These are phyloP conservation scores for Phrynocephalus forsythii DNA, from an alignment of 2,797 vertebrate species.

Conservation along the genomic window DNA sequence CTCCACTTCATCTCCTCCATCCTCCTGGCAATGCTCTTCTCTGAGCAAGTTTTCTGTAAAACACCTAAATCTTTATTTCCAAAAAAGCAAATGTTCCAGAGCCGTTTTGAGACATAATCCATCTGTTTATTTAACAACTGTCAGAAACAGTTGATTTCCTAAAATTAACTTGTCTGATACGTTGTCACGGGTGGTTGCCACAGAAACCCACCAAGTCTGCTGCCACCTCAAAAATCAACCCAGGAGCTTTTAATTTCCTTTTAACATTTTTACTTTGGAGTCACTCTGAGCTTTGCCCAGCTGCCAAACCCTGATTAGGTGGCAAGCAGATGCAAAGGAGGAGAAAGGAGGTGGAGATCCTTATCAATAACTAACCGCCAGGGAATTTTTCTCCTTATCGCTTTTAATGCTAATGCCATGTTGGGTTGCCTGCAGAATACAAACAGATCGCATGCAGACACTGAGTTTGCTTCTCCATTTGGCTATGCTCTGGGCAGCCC, in stretches of 20 bases:
- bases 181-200: slow-evolving; percentile 66
- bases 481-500: background rate
- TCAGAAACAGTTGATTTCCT: slow-evolving; percentile 64
- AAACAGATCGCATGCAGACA: background rate
- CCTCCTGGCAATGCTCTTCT: slow-evolving; percentile 8
- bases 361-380: background rate
- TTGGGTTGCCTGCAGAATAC: background rate
- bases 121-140: slow-evolving; percentile 62
- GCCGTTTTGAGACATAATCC: slow-evolving; percentile 63
- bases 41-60: slow-evolving; percentile 10
- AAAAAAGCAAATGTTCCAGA: slow-evolving; percentile 40
- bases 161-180: slow-evolving; percentile 73
- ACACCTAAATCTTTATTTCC: slow-evolving; percentile 12
- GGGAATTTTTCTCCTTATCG: background rate
- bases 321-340: background rate
- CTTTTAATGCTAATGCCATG: slow-evolving; percentile 11
- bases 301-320: slow-evolving; percentile 9
- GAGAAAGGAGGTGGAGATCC: background rate
- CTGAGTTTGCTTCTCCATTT: background rate
- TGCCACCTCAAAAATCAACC: slow-evolving; percentile 41
- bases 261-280: background rate
- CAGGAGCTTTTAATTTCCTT: slow-evolving; percentile 28
- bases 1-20: background rate
- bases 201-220: slow-evolving; percentile 50
- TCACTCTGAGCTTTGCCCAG: background rate